Conservation (phyloP, 35 echinoderm and acorn worm genomes). For the Apostichopus parvimensis region DNA sequence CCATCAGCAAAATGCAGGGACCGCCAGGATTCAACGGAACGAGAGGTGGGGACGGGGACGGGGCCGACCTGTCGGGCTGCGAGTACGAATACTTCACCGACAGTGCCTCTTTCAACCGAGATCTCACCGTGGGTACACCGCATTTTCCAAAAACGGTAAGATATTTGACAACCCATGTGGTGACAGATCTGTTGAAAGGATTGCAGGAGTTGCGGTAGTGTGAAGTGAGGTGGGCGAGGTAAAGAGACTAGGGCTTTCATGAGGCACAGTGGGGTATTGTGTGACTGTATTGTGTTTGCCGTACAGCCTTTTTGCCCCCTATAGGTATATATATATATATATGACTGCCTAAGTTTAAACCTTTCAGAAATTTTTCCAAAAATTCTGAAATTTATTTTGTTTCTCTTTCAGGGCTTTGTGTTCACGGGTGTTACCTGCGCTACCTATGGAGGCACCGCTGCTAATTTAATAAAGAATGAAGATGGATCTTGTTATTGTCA, state of each 20-base stretch:
- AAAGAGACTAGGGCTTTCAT: too few relatives aligned
- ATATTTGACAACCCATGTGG: background rate
- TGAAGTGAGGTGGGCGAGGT: too few relatives aligned
- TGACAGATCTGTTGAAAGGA: background rate
- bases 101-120: background rate
- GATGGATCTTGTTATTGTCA: background rate
- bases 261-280: too few relatives aligned
- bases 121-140: background rate
- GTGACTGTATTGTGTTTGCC: too few relatives aligned
- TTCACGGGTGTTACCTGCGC: slow-evolving; percentile 13
- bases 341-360: too few relatives aligned
- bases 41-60: background rate
- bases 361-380: too few relatives aligned
- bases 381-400: background rate
- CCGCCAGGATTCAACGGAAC: slow-evolving; percentile 28
- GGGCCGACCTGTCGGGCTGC: background rate
- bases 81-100: background rate
- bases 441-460: background rate
- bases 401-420: slow-evolving; percentile 12
- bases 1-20: slow-evolving; percentile 52
- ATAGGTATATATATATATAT: too few relatives aligned
- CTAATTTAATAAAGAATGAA: background rate
- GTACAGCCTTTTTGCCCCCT: too few relatives aligned
- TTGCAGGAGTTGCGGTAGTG: background rate
- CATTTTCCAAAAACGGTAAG: background rate